phyloP scores from a whole-genome alignment of 2,888 invertebrate genomes.

The Agrotis segetum region DNA sequence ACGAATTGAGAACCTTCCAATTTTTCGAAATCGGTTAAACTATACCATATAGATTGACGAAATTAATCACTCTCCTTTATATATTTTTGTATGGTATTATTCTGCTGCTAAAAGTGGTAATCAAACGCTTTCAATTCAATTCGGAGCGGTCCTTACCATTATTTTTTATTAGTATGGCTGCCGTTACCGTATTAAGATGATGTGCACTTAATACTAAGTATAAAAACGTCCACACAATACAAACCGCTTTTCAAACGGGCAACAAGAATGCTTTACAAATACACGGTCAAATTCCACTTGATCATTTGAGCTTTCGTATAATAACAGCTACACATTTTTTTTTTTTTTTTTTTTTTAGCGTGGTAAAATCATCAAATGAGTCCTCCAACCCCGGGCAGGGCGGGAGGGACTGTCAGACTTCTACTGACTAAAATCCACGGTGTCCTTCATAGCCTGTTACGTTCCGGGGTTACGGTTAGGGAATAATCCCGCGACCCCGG shows the following conservation, averaged over 20 bases:
- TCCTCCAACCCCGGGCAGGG: too few relatives aligned
- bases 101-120: slow-evolving; percentile 33
- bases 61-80: slow-evolving; percentile 32
- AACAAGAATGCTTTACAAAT: slow-evolving; percentile 17
- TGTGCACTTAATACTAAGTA: slow-evolving; percentile 31
- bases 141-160: slow-evolving; percentile 52
- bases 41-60: neutral
- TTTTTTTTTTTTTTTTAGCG: too few relatives aligned
- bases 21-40: too few relatives aligned
- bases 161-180: slow-evolving; percentile 60
- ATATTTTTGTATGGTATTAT: slow-evolving; percentile 39
- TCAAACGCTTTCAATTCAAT: slow-evolving; percentile 56
- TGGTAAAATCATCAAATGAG: too few relatives aligned
- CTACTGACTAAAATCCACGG: too few relatives aligned
- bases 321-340: too few relatives aligned
- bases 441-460: too few relatives aligned
- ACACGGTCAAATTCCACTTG: slow-evolving; percentile 17
- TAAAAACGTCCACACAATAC: slow-evolving; percentile 35
- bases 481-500: too few relatives aligned
- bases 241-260: slow-evolving; percentile 19
- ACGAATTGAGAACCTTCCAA: too few relatives aligned
- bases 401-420: too few relatives aligned
- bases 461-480: too few relatives aligned
- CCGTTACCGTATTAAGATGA: slow-evolving; percentile 44
- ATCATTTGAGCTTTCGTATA: slow-evolving; percentile 29